Base-by-base conservation (phyloP, 1,140 invertebrate species). In the Halyomorpha halys region DNA sequence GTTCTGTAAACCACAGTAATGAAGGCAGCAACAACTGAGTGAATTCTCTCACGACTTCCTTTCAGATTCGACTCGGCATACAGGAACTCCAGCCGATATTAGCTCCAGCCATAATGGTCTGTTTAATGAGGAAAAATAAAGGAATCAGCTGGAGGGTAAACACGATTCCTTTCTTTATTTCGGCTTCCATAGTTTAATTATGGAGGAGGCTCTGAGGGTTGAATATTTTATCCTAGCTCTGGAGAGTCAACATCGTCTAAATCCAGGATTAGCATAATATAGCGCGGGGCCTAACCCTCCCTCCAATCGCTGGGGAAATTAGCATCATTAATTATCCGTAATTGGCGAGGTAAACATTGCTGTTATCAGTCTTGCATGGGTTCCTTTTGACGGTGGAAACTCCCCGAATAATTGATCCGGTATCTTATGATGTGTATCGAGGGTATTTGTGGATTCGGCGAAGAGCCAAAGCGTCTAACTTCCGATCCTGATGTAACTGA, bases 101-200 rank as follows among this genome's bases (percentile, higher is more conserved):
- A 47, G 3, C 45, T 47, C 45, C 18, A 4, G 3, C 47, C 47
- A 49, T 49, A 47, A 47, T 47, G 9, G 47, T 49, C 47, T 49
- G 14, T 49, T 49, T 49, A 49, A 49, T 49, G 5, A 19, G 21
- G 18, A 49, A 49, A 49, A 49, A 49, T 19, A 11, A 5, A 19
- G 47, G 47, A 49, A 49, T 49, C 2, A 18, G 14, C 9, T 14
- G 6, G n/a, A 19, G 47, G n/a, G 47, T 49, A 49, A 49, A 49
- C 47, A 49, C 21, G n/a, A 49, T 49, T 18, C 47, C 47, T 21
- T 49, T 49, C 47, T 49, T 49, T 49, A 49, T 49, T 49, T 21
- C 6, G 16, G n/a, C 4, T n/a, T 21, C 47, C 21, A 49, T 49
- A 49, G 47, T 49, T 49, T 49, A 49, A 49, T 49, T 49, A 49